Conservation (phyloP, 2,113 vertebrate species). For the Myanophis thanlyinensis region DNA sequence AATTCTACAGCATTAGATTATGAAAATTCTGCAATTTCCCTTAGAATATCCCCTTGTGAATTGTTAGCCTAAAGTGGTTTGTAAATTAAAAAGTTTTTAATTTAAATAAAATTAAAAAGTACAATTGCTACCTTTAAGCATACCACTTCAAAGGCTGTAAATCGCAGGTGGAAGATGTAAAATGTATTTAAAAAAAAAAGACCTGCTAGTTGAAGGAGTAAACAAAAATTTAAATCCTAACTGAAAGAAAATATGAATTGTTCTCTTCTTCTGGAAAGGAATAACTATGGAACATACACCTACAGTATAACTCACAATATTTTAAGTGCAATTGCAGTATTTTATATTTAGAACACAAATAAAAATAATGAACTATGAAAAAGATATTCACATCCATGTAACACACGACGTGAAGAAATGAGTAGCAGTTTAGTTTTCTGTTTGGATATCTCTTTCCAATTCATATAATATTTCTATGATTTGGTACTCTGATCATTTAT, state of each 20-base stretch:
- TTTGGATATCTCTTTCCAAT: not conserved
- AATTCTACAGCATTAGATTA: not conserved
- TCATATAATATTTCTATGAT: not conserved
- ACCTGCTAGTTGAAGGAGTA: not conserved
- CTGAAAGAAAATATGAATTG: not conserved
- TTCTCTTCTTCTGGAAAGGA: not conserved
- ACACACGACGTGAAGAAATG: not conserved
- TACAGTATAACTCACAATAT: not conserved
- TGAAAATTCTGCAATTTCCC: not conserved
- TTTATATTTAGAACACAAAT: not conserved
- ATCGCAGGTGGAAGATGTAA: not conserved
- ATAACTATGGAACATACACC: not conserved
- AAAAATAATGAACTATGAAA: not conserved
- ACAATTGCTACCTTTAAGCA: not conserved
- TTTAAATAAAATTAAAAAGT: not conserved
- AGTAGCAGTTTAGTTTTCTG: not conserved
- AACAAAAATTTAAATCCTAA: not conserved
- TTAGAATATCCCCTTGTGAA: not conserved
- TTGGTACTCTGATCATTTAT: not conserved
- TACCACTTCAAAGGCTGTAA: not conserved
- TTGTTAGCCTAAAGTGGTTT: not conserved
- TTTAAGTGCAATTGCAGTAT: too few relatives aligned
- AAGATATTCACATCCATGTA: not conserved
- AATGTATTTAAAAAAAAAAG: not conserved
- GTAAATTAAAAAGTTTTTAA: too few relatives aligned